Percentiles rank a stretch among this genome's conserved stretches.
Conservation (phyloP, 2,888 invertebrate genomes). For the Athrips mouffetella region DNA sequence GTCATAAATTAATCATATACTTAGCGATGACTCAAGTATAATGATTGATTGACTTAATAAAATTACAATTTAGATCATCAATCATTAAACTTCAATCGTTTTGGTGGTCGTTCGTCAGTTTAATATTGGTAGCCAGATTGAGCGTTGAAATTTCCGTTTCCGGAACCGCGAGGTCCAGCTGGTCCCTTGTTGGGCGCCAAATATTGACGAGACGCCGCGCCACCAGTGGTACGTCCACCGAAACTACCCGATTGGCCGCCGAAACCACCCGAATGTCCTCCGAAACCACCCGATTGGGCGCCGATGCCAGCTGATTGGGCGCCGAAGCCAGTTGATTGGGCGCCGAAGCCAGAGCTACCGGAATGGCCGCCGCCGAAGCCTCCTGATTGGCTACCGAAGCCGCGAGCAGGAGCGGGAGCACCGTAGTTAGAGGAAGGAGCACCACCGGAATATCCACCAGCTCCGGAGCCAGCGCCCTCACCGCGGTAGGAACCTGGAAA, state of each 20-base stretch:
- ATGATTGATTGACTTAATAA: not conserved
- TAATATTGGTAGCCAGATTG: constrained; percentile 69
- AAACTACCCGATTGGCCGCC: constrained; percentile 23
- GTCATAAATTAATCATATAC: constrained; percentile 23
- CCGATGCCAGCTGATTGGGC: constrained; percentile 18
- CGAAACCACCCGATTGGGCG: constrained; percentile 23
- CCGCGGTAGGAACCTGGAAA: constrained; percentile 66
- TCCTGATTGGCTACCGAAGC: constrained; percentile 24
- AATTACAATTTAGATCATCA: not conserved
- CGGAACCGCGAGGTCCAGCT: constrained; percentile 43
- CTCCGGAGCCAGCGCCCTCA: constrained; percentile 51
- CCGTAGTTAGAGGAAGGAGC: constrained; percentile 30
- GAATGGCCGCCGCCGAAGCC: constrained; percentile 16
- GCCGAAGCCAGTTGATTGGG: constrained; percentile 21
- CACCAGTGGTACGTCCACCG: constrained; percentile 24
- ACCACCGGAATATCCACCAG: constrained; percentile 32
- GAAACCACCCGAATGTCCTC: constrained; percentile 16
- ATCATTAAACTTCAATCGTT: constrained; percentile 20
- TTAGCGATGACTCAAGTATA: not conserved
- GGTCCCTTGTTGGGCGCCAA: constrained; percentile 61
- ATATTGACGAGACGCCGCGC: constrained; percentile 63
- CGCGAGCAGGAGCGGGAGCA: constrained; percentile 32
- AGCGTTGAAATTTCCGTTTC: constrained; percentile 67
- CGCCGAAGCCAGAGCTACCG: constrained; percentile 27
- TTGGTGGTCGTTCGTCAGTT: constrained; percentile 19